These are phyloP conservation scores for Gephyroberyx darwinii DNA, from an alignment of 2,797 vertebrate species.

Conservation along the genomic window DNA sequence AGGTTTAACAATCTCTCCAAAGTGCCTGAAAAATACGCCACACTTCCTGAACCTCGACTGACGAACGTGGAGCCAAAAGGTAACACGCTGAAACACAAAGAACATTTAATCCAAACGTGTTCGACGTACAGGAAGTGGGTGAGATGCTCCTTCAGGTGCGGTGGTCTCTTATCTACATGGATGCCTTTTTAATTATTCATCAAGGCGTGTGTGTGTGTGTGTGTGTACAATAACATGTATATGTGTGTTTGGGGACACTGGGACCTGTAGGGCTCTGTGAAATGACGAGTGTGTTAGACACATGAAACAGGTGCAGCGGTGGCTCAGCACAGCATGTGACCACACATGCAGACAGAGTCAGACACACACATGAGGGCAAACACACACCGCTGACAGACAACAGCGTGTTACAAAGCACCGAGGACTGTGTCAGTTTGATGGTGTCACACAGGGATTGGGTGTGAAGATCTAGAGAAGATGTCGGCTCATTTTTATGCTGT, in stretches of 20 bases:
- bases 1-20: neutral
- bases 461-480: slow-evolving; percentile 47
- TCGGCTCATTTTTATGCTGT: slow-evolving; percentile 37
- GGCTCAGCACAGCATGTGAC: slow-evolving; percentile 64
- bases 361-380: slow-evolving; percentile 2
- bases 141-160: slow-evolving; percentile 63
- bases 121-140: slow-evolving; percentile 50
- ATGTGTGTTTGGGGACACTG: slow-evolving; percentile 31
- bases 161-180: slow-evolving; percentile 63
- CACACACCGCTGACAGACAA: slow-evolving; percentile 57
- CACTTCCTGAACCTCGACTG: slow-evolving; percentile 33
- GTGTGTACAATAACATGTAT: slow-evolving; percentile 14
- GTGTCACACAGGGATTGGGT: slow-evolving; percentile 44
- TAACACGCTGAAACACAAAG: slow-evolving; percentile 50
- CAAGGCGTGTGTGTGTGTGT: slow-evolving; percentile 42
- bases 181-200: slow-evolving; percentile 78
- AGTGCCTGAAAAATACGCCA: slow-evolving; percentile 3
- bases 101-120: slow-evolving; percentile 57
- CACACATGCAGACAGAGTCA: slow-evolving; percentile 17
- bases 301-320: slow-evolving; percentile 70
- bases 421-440: slow-evolving; percentile 56
- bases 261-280: slow-evolving; percentile 56
- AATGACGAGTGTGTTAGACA: slow-evolving; percentile 65
- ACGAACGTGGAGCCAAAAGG: slow-evolving; percentile 41
- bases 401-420: slow-evolving; percentile 58